phyloP scores from a whole-genome alignment of 2,797 vertebrate species.

The Sebastes dallii region DNA sequence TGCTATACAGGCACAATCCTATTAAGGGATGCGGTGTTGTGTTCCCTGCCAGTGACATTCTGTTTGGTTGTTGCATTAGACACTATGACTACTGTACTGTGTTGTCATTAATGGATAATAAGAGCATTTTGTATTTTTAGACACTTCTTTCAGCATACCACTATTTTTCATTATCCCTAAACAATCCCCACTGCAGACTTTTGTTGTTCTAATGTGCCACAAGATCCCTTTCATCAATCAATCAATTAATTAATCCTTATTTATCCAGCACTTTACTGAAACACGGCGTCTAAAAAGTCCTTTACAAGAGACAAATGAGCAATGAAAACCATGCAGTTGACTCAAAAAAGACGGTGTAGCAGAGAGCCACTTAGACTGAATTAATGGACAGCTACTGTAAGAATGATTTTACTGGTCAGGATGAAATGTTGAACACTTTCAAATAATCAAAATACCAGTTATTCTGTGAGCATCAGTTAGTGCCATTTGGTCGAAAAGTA shows the following conservation, averaged over 20 bases:
- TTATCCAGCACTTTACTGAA: slow-evolving; percentile 44
- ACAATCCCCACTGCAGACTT: slow-evolving; percentile 55
- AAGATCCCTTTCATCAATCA: slow-evolving; percentile 70
- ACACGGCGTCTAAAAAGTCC: neutral
- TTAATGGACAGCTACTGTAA: neutral
- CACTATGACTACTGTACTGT: slow-evolving; percentile 60
- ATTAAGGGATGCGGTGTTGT: slow-evolving; percentile 73
- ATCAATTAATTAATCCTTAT: slow-evolving; percentile 73
- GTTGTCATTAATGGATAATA: slow-evolving; percentile 76
- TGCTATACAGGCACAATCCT: slow-evolving; percentile 76
- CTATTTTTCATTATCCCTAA: slow-evolving; percentile 59
- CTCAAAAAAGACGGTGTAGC: neutral
- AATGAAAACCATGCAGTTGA: neutral
- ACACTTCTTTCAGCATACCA: slow-evolving; percentile 47
- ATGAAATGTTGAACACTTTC: neutral
- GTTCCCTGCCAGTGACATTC: slow-evolving; percentile 75
- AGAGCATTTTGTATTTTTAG: slow-evolving; percentile 71
- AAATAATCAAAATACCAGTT: neutral
- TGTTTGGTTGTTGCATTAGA: slow-evolving; percentile 72
- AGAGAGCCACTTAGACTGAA: slow-evolving; percentile 1
- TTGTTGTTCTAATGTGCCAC: slow-evolving; percentile 66
- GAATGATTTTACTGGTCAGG: neutral
- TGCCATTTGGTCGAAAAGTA: neutral
- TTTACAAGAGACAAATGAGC: slow-evolving; percentile 40
- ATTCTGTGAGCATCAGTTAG: neutral